Evolutionary conservation across 2,797 vertebrate species (phyloP), one percentile per base, ranked within the genome.

Genomic region (Artibeus jamaicensis): DNA sequence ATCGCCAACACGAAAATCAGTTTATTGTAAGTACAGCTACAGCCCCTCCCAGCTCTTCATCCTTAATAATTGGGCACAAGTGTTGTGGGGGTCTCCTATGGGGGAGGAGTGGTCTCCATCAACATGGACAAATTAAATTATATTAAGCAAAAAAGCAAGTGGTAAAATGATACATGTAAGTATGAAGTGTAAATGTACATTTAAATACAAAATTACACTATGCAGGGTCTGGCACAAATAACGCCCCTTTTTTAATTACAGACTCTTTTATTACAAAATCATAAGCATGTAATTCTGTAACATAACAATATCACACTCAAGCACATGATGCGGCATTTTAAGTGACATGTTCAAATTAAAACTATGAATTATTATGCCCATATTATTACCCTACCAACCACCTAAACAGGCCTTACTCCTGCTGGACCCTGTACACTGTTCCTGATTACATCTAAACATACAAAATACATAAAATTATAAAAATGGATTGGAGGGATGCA

Each of bases 1-100:
- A 99, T 99, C 22, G 98, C 99, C 71, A 99, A 99, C 98, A 96
- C 98, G 79, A 99, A 98, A 96, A 98, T 99, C 50, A 98, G 93
- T 73, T 97, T 98, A 93, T 94, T 97, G 99, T 99, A 97, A 98
- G 98, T 98, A 93, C 32, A 1, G 6, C 74, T 22, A 11, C 50
- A n/a, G 22, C 16, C 65, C 29, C 42, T 59, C 74, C 48, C 10
- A 92, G 85, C 12, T 44, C 84, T 46, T 59, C 39, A n/a, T 4
- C 21, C 73, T 85, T 86, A 70, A 78, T 65, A 19, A 48, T 3
- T 81, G 26, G 21, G 32, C 93, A 42, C 11, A 48, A 46, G 18
- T 21, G 42, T 79, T 29, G 32, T 12, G 77, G 37, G 24, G 39
- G 48, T 76, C 46, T 67, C 57, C 77, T 29, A 22, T 15, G 16